Conservation (phyloP, 2,888 invertebrate species). For the Rotaria magnacalcarata region DNA sequence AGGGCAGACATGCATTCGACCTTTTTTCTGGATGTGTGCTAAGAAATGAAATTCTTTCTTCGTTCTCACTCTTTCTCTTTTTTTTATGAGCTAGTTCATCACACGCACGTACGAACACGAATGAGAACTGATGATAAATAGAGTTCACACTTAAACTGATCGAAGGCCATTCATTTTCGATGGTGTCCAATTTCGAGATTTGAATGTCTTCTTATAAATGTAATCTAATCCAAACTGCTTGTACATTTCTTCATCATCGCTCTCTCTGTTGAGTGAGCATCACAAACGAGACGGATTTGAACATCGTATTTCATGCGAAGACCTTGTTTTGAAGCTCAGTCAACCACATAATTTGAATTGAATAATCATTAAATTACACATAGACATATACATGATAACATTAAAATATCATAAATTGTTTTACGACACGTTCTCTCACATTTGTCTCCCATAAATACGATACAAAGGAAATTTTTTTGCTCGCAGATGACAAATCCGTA, state of each 20-base stretch:
- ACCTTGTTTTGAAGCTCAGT: conserved; percentile 10
- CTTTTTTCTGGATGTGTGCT: not conserved
- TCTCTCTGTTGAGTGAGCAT: not conserved
- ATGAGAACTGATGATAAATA: not conserved
- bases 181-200: conserved; percentile 23
- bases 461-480: not conserved
- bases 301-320: not conserved
- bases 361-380: conserved; percentile 5
- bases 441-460: not conserved
- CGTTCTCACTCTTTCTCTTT: not conserved
- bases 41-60: conserved; percentile 1
- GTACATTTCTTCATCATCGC: not conserved
- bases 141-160: conserved; percentile 1
- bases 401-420: conserved; percentile 27
- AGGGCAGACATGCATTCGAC: not conserved
- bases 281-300: not conserved
- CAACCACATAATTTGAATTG: conserved; percentile 7
- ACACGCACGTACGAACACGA: not conserved
- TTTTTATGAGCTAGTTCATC: not conserved
- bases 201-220: not conserved
- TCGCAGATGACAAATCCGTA: not conserved
- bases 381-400: not conserved
- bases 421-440: not conserved
- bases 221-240: not conserved
- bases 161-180: not conserved